Conservation (phyloP, 2,113 vertebrate species). For the Coryphaenoides rupestris region DNA sequence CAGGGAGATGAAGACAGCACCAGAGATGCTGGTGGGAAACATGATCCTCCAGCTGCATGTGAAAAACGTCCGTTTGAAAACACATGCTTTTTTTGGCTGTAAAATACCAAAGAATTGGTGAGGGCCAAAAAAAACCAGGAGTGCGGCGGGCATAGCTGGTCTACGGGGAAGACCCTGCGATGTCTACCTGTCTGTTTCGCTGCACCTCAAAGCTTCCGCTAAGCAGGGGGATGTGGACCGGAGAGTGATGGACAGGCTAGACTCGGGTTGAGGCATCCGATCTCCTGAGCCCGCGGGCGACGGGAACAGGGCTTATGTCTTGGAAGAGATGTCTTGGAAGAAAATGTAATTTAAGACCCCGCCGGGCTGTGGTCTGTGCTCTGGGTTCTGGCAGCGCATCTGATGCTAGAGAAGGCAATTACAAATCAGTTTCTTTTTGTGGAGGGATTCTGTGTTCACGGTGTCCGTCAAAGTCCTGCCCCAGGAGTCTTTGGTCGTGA, state of each 20-base stretch:
- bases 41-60: no score
- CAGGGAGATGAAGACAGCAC: no score
- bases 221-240: slow-evolving; percentile 1
- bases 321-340: slow-evolving; percentile 26
- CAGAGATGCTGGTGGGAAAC: not conserved
- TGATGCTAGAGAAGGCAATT: no score
- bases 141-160: slow-evolving; percentile 8
- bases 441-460: no score
- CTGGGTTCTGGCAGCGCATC: no score
- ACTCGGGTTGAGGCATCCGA: slow-evolving; percentile 2
- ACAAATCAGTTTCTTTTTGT: no score
- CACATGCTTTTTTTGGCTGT: not conserved
- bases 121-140: slow-evolving; percentile 8
- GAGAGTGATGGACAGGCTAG: slow-evolving; percentile 4
- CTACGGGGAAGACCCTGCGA: slow-evolving; percentile 19
- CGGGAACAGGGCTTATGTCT: slow-evolving; percentile 52
- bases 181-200: slow-evolving; percentile 2
- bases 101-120: not conserved
- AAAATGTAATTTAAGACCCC: slow-evolving; percentile 61
- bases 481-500: no score
- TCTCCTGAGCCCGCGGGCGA: slow-evolving; percentile 29
- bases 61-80: no score
- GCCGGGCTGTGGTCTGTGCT: slow-evolving; percentile 22
- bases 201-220: slow-evolving; percentile 16
- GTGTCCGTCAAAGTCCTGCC: no score